Evolutionary conservation across 2,113 vertebrate genomes (phyloP).

Genomic region (Ceyx melanurus): DNA sequence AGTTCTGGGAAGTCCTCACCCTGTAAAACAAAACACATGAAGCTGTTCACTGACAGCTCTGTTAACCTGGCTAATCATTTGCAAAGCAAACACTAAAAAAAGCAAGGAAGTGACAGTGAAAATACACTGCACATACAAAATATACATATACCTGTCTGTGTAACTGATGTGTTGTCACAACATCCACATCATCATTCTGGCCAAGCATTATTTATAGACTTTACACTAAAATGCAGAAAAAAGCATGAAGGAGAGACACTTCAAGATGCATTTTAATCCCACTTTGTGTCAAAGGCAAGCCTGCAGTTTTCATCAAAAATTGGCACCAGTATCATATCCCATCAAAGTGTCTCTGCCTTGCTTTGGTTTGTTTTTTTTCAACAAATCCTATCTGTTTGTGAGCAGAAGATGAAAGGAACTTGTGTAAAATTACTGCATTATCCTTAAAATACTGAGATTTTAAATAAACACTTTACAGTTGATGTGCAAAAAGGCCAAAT

Average conservation of each 20-base stretch:
- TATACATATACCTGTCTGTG: too few species aligned
- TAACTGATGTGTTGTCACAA: not conserved
- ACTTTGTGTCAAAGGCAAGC: not conserved
- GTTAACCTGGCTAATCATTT: too few species aligned
- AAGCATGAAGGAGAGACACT: not conserved
- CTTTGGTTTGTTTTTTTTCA: not conserved
- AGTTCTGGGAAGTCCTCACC: too few species aligned
- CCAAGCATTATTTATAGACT: not conserved
- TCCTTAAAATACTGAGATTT: not conserved
- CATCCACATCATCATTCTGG: not conserved
- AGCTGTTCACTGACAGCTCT: not conserved
- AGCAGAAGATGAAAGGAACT: not conserved
- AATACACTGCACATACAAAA: too few species aligned
- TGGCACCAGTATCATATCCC: not conserved
- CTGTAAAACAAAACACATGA: not conserved
- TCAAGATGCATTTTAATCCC: not conserved
- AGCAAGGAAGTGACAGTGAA: too few species aligned
- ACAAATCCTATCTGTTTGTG: not conserved
- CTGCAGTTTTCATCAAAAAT: not conserved
- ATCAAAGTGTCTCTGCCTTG: not conserved
- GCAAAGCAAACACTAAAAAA: too few species aligned
- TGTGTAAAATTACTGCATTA: not conserved
- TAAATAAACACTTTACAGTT: rapidly evolving
- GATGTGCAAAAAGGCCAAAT: not conserved
- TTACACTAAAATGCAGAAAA: not conserved